Percentiles rank a stretch among this genome's conserved stretches.
Evolutionary conservation across 1,140 invertebrate genomes (phyloP).

Genomic region (Lysiphlebus fabarum): DNA sequence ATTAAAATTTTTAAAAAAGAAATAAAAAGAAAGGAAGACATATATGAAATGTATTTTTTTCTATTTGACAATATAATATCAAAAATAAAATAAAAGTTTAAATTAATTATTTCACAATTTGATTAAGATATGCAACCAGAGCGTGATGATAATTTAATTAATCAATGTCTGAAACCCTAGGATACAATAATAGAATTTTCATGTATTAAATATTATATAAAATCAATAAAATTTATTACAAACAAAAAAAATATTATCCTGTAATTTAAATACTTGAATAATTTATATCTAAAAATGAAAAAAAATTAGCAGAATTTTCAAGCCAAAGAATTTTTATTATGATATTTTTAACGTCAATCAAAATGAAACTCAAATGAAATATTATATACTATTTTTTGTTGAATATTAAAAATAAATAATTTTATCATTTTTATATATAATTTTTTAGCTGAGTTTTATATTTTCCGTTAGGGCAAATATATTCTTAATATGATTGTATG

Average conservation of each 20-base stretch:
- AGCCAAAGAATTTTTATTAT: neutral
- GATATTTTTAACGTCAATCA: neutral
- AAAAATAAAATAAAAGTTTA: neutral
- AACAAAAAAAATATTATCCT: neutral
- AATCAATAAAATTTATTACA: neutral
- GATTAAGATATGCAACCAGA: slow-evolving; percentile 53
- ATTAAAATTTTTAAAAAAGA: neutral
- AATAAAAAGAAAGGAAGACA: slow-evolving; percentile 8
- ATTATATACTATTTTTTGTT: too few species aligned
- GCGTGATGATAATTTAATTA: slow-evolving; percentile 44
- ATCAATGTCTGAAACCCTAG: slow-evolving; percentile 12
- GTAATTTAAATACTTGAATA: neutral
- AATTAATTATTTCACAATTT: slow-evolving; percentile 20
- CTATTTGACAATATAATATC: neutral
- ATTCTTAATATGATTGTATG: slow-evolving; percentile 47
- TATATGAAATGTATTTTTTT: neutral
- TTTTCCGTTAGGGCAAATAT: slow-evolving; percentile 37
- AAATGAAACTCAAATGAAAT: neutral
- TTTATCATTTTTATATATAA: slow-evolving; percentile 1
- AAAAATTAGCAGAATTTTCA: neutral
- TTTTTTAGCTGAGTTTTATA: slow-evolving; percentile 6
- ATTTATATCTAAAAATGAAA: neutral
- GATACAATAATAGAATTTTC: too few species aligned
- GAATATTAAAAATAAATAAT: neutral
- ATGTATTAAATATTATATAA: too few species aligned